A percentile compares a stretch with the other conserved stretches of the same genome.
These are phyloP conservation scores for Harpagus bidentatus DNA, from an alignment of 2,113 vertebrate species.

Conservation along the genomic window DNA sequence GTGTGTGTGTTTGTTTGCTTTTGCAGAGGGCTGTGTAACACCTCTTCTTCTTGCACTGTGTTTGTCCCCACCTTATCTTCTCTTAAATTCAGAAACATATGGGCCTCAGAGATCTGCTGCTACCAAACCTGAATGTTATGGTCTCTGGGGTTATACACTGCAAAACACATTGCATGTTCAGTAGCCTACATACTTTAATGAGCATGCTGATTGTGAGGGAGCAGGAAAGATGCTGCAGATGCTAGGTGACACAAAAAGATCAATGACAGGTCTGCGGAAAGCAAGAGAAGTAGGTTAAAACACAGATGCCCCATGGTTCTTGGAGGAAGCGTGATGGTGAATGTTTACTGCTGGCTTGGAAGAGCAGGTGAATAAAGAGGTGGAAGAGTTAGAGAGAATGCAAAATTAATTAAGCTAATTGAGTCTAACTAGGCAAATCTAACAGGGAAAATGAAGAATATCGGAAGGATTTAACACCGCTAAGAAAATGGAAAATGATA, in stretches of 20 bases:
- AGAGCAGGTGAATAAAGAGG: neutral
- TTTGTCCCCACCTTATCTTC: neutral
- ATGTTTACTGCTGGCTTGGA: neutral
- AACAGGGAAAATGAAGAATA: neutral
- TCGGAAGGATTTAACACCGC: neutral
- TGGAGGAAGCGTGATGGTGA: neutral
- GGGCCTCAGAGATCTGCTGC: neutral
- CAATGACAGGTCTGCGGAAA: neutral
- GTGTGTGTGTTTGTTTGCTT: neutral
- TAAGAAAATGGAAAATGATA: neutral
- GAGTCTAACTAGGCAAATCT: neutral
- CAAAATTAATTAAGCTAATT: neutral
- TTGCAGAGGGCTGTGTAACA: neutral
- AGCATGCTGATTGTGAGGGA: neutral
- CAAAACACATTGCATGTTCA: neutral
- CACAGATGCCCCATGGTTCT: neutral
- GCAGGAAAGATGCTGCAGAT: neutral
- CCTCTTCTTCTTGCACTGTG: neutral
- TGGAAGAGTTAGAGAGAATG: neutral
- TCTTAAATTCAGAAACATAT: neutral
- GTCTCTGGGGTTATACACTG: neutral
- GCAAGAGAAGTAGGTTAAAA: conserved; percentile 16
- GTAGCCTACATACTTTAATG: neutral
- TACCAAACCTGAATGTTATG: neutral
- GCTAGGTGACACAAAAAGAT: neutral